These are phyloP conservation scores for Operophtera brumata DNA, from an alignment of 2,888 invertebrate species.

Conservation along the genomic window DNA sequence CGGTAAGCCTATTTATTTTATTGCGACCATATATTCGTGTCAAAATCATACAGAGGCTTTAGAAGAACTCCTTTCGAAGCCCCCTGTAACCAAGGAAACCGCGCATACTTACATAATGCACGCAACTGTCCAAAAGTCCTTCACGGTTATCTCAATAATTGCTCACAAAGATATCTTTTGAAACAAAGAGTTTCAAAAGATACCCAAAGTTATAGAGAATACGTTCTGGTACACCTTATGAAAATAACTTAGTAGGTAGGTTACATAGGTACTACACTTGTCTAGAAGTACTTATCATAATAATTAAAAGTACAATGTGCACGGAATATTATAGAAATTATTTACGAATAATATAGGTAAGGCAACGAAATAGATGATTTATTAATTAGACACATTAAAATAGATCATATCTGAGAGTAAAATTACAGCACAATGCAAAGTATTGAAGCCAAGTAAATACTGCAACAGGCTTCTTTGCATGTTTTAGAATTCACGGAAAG, in stretches of 20 bases:
- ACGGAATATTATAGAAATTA: no score
- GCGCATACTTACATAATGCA: no score
- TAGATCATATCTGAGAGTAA: slow-evolving; percentile 5
- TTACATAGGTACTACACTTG: no score
- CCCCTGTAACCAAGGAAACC: not conserved
- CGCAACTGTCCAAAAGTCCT: no score
- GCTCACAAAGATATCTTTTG: no score
- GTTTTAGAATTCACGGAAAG: slow-evolving; percentile 26
- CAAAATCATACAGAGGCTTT: not conserved
- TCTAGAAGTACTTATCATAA: no score
- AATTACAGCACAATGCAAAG: slow-evolving; percentile 24
- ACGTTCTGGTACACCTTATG: no score
- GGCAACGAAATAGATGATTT: not conserved
- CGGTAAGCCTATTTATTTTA: slow-evolving; percentile 81
- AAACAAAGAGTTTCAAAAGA: no score
- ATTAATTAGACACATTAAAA: not conserved
- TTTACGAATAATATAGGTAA: not conserved
- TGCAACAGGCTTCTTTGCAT: slow-evolving; percentile 34
- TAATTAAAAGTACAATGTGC: no score
- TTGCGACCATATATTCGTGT: not conserved
- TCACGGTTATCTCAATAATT: no score
- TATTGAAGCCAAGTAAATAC: slow-evolving; percentile 5
- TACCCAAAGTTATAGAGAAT: no score
- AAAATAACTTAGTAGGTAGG: no score
- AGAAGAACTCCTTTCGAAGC: not conserved